These are phyloP conservation scores for Bombylius major DNA, from an alignment of 2,888 invertebrate genomes.

Conservation along the genomic window DNA sequence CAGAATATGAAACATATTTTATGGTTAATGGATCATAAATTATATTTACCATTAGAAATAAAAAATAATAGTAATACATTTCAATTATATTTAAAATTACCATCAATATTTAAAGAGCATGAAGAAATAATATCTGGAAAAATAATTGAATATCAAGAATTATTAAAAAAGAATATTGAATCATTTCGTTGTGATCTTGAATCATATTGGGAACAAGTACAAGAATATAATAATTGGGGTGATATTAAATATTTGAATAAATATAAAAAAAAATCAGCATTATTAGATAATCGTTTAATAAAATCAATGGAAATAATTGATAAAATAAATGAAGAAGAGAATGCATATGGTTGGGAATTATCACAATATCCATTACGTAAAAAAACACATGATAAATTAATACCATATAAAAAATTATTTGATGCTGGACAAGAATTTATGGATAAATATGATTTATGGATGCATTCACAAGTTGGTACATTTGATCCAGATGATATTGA, in stretches of 20 bases:
- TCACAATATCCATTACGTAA: constrained; percentile 82
- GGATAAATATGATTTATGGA: constrained; percentile 72
- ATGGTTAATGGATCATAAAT: constrained; percentile 72
- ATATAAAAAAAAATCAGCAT: constrained; percentile 70
- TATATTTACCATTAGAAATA: constrained; percentile 70
- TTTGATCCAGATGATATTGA: constrained; percentile 85
- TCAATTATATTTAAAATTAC: constrained; percentile 75
- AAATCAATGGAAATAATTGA: constrained; percentile 71
- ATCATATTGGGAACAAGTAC: constrained; percentile 62
- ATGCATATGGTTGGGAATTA: constrained; percentile 73
- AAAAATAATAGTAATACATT: constrained; percentile 80
- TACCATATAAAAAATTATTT: constrained; percentile 76
- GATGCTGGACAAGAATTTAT: constrained; percentile 81
- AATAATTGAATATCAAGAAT: constrained; percentile 73
- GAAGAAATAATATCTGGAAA: constrained; percentile 67
- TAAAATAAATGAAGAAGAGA: constrained; percentile 83
- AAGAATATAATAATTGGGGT: constrained; percentile 79
- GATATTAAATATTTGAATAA: constrained; percentile 69
- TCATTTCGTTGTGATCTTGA: constrained; percentile 75
- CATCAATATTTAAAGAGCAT: constrained; percentile 71
- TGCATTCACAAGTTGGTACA: constrained; percentile 67
- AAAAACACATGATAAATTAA: constrained; percentile 60
- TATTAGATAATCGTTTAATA: constrained; percentile 50
- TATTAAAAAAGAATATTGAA: constrained; percentile 62
- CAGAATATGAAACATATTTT: constrained; percentile 54